Conservation (phyloP, 2,888 invertebrate species). For the Callyntrura guangdongensis region DNA sequence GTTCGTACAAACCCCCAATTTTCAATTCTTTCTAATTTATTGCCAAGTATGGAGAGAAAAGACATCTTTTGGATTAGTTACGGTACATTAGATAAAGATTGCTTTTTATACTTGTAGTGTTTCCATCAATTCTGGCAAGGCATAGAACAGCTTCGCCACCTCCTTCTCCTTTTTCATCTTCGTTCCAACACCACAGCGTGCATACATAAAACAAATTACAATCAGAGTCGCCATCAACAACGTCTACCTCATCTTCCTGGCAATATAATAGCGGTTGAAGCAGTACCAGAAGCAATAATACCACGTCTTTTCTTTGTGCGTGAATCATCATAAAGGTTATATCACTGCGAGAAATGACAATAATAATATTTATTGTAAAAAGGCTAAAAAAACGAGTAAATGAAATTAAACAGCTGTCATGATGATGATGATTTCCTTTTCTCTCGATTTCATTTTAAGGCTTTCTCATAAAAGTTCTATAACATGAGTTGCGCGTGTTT, state of each 20-base stretch:
- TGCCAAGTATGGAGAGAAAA: slow-evolving; percentile 63
- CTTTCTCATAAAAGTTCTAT: slow-evolving; percentile 53
- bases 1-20: slow-evolving; percentile 27
- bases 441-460: slow-evolving; percentile 40
- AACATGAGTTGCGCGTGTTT: slow-evolving; percentile 31
- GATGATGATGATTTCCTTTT: slow-evolving; percentile 33
- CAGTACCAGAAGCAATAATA: neutral
- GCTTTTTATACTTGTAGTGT: slow-evolving; percentile 9
- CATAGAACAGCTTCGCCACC: neutral
- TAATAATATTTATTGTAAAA: slow-evolving; percentile 67
- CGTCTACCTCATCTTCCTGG: neutral
- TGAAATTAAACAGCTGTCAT: slow-evolving; percentile 66
- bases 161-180: slow-evolving; percentile 32
- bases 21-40: slow-evolving; percentile 67
- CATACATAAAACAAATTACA: neutral
- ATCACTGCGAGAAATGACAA: slow-evolving; percentile 58
- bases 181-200: neutral
- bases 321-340: slow-evolving; percentile 63
- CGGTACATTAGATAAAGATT: slow-evolving; percentile 59
- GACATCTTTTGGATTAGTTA: slow-evolving; percentile 56
- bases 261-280: neutral
- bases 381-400: slow-evolving; percentile 57
- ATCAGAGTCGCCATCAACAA: neutral
- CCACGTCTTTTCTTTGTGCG: slow-evolving; percentile 37
- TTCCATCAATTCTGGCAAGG: slow-evolving; percentile 10